Base-by-base conservation (phyloP, 2,797 vertebrate species). In the Fistularia commersonii region DNA sequence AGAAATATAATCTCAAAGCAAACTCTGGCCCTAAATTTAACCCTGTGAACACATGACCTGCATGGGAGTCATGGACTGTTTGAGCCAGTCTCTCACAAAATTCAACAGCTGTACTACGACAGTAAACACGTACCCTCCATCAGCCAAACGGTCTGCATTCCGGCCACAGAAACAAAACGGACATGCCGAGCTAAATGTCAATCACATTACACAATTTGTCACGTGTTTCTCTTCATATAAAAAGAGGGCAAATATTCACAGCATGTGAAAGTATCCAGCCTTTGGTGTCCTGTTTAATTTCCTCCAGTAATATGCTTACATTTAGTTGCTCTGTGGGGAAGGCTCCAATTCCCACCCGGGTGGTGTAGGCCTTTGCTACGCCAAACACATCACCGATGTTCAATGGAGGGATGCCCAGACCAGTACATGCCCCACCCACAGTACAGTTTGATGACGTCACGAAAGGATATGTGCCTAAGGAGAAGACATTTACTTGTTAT, bases 381-480 rank as follows among this genome's bases (percentile, higher is more conserved):
- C 97, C 97, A 0, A 93, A 99, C 46, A 99, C 96, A 0, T 99
- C 97, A 0, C 97, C 97, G 2, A 99, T 90, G 43, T 95, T 95
- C 67, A 93, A 87, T 0, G 96, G 95, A 1, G 97, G 97, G 67
- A 99, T 90, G 23, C 97, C 97, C 5, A 99, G 92, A 5, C 97
- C 97, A 0, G 97, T 99, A 85, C 97, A 99, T 0, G 95, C 97
- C 0, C 97, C 95, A 0, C 97, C 97, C 44, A 95, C 92, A 0
- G 97, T 99, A 90, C 97, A 99, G 88, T 99, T 99, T 32, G 97
- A 99, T 0, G 97, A 99, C 3, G 97, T 99, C 87, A 99, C 97
- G 1, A 98, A 99, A 7, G 97, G 97, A 82, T 99, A 99, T 0
- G 97, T 99, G 51, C 97, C 97, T 99, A 80, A 14, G 46, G 42